phyloP scores from a whole-genome alignment of 2,797 vertebrate species.

The Myotis findleyi region DNA sequence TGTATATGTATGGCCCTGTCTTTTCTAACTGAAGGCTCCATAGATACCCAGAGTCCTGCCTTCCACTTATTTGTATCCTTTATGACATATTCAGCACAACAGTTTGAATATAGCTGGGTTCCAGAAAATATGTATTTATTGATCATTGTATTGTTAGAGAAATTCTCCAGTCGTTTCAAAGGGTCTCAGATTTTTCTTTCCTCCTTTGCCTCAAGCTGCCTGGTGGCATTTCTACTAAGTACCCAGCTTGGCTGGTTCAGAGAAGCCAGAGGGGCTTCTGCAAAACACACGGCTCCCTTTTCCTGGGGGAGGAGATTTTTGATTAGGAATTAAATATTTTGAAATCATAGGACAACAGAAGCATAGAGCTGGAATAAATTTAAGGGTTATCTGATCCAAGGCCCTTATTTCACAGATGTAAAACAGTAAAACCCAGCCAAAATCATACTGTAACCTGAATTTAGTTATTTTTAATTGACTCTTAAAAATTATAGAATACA shows the following conservation, averaged over 20 bases:
- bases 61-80: background rate
- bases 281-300: background rate
- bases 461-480: constrained; percentile 45
- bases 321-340: constrained; percentile 19
- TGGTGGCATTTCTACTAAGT: background rate
- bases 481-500: background rate
- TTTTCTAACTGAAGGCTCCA: background rate
- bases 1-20: too few relatives aligned
- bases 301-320: background rate
- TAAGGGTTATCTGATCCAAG: background rate
- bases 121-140: constrained; percentile 10
- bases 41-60: background rate
- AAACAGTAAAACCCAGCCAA: background rate
- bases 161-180: constrained; percentile 29
- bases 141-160: background rate
- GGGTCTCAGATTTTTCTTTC: background rate
- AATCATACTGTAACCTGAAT: background rate
- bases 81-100: background rate
- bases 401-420: background rate
- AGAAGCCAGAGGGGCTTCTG: background rate
- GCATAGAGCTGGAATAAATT: background rate
- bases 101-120: background rate
- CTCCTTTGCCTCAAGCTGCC: background rate
- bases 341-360: background rate
- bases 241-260: background rate